These are phyloP conservation scores for Oegoconia quadripuncta DNA, from an alignment of 2,888 invertebrate species.

Conservation along the genomic window DNA sequence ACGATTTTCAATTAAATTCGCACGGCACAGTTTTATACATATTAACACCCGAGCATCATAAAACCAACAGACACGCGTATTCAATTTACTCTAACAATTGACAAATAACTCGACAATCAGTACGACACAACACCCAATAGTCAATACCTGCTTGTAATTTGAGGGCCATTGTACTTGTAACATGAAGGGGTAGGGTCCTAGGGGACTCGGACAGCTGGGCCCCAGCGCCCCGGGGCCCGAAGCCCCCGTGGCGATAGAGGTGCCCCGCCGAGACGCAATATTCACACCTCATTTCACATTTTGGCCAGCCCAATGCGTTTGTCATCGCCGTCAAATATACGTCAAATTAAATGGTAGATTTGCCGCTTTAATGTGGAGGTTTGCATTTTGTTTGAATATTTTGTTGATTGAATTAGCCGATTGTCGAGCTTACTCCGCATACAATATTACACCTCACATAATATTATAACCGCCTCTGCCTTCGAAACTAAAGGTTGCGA, in stretches of 20 bases:
- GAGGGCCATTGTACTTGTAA: conserved; percentile 49
- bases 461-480: too few relatives aligned
- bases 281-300: conserved; percentile 78
- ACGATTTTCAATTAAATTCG: too few relatives aligned
- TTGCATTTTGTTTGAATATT: too few relatives aligned
- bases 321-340: conserved; percentile 35
- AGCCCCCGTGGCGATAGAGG: too few relatives aligned
- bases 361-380: too few relatives aligned
- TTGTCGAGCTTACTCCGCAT: too few relatives aligned
- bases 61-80: conserved; percentile 35
- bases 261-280: conserved; percentile 69
- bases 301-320: conserved; percentile 48
- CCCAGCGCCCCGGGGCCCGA: conserved; percentile 42
- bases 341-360: conserved; percentile 43
- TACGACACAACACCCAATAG: conserved; percentile 34
- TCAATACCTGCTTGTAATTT: conserved; percentile 62
- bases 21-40: too few relatives aligned
- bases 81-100: conserved; percentile 41
- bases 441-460: too few relatives aligned
- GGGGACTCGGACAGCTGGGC: conserved; percentile 55
- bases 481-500: too few relatives aligned
- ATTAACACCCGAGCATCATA: too few relatives aligned
- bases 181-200: conserved; percentile 44
- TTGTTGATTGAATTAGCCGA: too few relatives aligned
- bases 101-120: conserved; percentile 35